Percentiles rank a stretch among this genome's conserved stretches.
These are phyloP conservation scores for Ciconia boyciana DNA, from an alignment of 2,113 vertebrate species.

Conservation along the genomic window DNA sequence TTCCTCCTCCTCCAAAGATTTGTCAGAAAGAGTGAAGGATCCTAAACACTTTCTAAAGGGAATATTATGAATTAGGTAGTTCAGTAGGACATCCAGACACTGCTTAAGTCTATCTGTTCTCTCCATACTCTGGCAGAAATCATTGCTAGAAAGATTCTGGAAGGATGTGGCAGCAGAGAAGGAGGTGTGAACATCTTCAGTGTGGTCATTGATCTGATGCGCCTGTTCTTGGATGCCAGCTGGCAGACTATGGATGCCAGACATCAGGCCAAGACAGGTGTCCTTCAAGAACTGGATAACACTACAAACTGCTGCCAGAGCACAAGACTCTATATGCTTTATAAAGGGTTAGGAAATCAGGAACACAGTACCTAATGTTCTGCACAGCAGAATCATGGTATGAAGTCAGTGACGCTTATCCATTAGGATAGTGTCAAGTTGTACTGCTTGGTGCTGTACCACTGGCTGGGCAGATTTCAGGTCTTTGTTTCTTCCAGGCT, in stretches of 20 bases:
- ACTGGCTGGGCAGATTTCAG: background rate
- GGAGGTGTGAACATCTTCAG: conserved; percentile 73
- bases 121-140: conserved; percentile 73
- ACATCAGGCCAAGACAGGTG: conserved; percentile 68
- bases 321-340: background rate
- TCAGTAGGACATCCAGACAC: conserved; percentile 76
- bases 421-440: background rate
- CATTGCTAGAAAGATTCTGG: conserved; percentile 63
- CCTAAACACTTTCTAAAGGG: conserved; percentile 63
- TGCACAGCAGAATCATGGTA: background rate
- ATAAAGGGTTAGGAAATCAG: background rate
- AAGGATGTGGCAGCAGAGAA: conserved; percentile 63
- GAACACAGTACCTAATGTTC: background rate
- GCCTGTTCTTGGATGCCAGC: conserved; percentile 73
- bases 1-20: background rate
- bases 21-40: background rate
- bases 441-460: background rate
- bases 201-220: conserved; percentile 59
- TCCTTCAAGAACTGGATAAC: conserved; percentile 73
- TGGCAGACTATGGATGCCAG: conserved; percentile 77
- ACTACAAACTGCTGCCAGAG: conserved; percentile 66
- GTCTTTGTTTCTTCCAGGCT: background rate
- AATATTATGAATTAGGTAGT: conserved; percentile 65
- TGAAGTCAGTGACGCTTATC: background rate
- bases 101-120: conserved; percentile 68